These are phyloP conservation scores for Drosophila ohnishii DNA, from an alignment of 1,140 invertebrate species.

Conservation along the genomic window DNA sequence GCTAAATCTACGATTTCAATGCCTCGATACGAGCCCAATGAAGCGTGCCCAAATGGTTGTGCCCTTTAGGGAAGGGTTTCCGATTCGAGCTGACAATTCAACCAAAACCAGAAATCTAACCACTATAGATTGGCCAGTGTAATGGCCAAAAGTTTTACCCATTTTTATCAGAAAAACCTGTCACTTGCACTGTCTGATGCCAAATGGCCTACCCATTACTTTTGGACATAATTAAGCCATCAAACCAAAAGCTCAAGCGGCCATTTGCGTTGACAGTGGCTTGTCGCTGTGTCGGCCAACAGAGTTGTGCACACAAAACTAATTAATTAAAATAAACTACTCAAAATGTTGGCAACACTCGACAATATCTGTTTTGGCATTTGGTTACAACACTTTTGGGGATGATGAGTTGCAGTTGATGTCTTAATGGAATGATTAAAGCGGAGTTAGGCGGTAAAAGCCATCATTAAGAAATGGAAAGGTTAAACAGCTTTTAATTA, in stretches of 20 bases:
- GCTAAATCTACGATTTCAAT: conserved; percentile 47
- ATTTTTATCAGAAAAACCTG: conserved; percentile 61
- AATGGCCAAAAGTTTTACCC: conserved; percentile 49
- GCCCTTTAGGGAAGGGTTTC: conserved; percentile 43
- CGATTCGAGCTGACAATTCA: conserved; percentile 51
- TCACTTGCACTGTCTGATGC: conserved; percentile 50
- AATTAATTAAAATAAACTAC: conserved; percentile 71
- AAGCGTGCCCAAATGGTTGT: conserved; percentile 70
- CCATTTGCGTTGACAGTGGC: conserved; percentile 76
- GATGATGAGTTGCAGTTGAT: conserved; percentile 19
- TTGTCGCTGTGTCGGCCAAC: conserved; percentile 58
- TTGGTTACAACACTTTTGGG: conserved; percentile 41
- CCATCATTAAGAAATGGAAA: not conserved
- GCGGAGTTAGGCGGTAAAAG: conserved; percentile 4
- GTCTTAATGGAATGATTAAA: conserved; percentile 20
- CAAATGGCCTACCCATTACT: conserved; percentile 61
- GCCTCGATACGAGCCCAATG: conserved; percentile 47
- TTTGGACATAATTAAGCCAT: conserved; percentile 81
- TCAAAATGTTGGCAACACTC: conserved; percentile 28
- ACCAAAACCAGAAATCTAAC: conserved; percentile 23
- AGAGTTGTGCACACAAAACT: conserved; percentile 23
- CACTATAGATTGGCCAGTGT: conserved; percentile 24
- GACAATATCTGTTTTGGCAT: conserved; percentile 34
- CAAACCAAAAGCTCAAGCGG: conserved; percentile 59
- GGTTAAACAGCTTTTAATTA: not conserved